Percentiles rank a stretch among this genome's conserved stretches.
Conservation (phyloP, 2,113 vertebrate species). For the Triplophysa tibetana region DNA sequence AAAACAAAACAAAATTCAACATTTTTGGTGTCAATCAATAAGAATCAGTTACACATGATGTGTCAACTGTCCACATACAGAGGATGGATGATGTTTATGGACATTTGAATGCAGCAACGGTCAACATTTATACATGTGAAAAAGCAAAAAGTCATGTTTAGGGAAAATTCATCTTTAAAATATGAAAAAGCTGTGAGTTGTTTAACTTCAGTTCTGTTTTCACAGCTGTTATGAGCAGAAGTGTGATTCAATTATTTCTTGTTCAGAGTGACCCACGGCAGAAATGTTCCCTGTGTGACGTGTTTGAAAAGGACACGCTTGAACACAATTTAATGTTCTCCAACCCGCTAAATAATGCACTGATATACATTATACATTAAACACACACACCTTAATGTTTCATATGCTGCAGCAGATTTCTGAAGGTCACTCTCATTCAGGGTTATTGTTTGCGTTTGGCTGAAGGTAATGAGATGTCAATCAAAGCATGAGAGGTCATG, state of each 20-base stretch:
- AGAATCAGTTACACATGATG: too few relatives aligned
- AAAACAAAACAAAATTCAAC: too few relatives aligned
- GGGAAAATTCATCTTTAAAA: too few relatives aligned
- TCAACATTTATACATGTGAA: too few relatives aligned
- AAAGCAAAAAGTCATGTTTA: too few relatives aligned
- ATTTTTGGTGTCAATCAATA: too few relatives aligned
- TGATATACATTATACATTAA: not conserved
- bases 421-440: slow-evolving; percentile 53
- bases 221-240: not conserved
- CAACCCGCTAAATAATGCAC: not conserved
- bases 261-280: slow-evolving; percentile 57
- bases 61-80: too few relatives aligned
- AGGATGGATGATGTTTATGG: too few relatives aligned
- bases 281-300: slow-evolving; percentile 1
- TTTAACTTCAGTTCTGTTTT: not conserved
- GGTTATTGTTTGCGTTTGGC: slow-evolving; percentile 62
- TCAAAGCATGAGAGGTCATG: slow-evolving; percentile 58
- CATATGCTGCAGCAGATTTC: slow-evolving; percentile 22
- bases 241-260: not conserved
- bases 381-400: not conserved
- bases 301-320: not conserved
- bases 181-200: not conserved
- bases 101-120: too few relatives aligned
- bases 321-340: not conserved
- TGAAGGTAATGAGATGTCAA: slow-evolving; percentile 69